phyloP scores from a whole-genome alignment of 2,113 vertebrate genomes.

The Lepisosteus osseus region DNA sequence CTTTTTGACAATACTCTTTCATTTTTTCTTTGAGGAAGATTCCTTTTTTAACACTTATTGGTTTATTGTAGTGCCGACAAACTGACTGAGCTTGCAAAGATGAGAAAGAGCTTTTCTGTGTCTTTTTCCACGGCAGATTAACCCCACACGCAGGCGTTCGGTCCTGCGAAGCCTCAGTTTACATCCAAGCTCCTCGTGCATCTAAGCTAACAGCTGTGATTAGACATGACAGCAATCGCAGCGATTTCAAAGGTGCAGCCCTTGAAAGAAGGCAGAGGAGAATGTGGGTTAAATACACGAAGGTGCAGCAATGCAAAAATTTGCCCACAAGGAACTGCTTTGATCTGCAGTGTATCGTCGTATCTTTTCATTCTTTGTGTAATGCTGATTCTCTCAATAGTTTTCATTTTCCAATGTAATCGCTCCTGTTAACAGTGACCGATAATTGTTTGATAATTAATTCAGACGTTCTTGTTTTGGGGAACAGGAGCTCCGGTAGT shows the following conservation, averaged over 20 bases:
- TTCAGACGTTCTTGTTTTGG: too few relatives aligned
- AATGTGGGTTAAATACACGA: constrained; percentile 69
- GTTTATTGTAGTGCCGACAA: not conserved
- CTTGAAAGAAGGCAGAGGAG: constrained; percentile 45
- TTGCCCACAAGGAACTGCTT: constrained; percentile 41
- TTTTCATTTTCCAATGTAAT: not conserved
- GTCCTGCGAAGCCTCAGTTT: not conserved
- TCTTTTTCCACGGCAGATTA: not conserved
- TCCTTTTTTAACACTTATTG: too few relatives aligned
- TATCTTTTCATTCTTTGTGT: not conserved
- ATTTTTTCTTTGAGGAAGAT: too few relatives aligned
- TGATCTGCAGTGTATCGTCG: constrained; percentile 56
- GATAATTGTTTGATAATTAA: too few relatives aligned
- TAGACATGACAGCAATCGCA: constrained; percentile 39
- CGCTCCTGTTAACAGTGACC: too few relatives aligned
- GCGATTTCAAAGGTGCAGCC: constrained; percentile 31
- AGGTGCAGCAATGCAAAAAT: constrained; percentile 59
- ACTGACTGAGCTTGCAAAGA: not conserved
- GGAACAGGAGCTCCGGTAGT: too few relatives aligned
- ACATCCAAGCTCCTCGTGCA: not conserved
- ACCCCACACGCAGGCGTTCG: not conserved
- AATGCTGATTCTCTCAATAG: not conserved
- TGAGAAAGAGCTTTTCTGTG: not conserved
- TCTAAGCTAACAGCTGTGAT: constrained; percentile 37
- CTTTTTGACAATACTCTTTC: too few relatives aligned